Evolutionary conservation across 2,888 invertebrate genomes (phyloP).

Genomic region (Cybosia mesomella): DNA sequence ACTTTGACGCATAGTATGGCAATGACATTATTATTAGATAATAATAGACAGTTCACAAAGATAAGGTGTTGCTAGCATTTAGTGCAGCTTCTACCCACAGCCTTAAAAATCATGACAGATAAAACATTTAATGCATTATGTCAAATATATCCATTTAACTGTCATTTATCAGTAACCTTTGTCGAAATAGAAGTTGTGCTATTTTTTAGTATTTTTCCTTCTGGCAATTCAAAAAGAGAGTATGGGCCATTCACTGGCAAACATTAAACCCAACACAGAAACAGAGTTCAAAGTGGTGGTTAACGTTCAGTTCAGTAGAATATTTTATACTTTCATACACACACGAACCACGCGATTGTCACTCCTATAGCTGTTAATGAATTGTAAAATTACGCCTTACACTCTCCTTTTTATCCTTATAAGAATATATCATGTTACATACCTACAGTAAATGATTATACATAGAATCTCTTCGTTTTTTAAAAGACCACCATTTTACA

Average conservation of each 20-base stretch:
- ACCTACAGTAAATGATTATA: neutral
- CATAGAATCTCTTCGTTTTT: neutral
- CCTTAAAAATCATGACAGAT: constrained; percentile 1
- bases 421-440: constrained; percentile 3
- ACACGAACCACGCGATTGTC: neutral
- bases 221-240: neutral
- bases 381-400: neutral
- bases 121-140: neutral
- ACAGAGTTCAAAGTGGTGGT: neutral
- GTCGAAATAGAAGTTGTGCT: no score
- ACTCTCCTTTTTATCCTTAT: neutral
- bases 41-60: neutral
- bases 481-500: neutral
- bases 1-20: neutral
- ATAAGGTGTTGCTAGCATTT: neutral
- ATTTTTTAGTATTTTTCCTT: neutral
- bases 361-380: neutral
- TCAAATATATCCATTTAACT: neutral
- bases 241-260: neutral
- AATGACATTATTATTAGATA: neutral
- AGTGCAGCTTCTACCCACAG: neutral
- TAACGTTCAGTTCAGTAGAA: no score
- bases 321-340: no score
- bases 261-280: neutral
- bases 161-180: neutral